These are phyloP conservation scores for Vanacampus margaritifer DNA, from an alignment of 2,113 vertebrate genomes.

Conservation along the genomic window DNA sequence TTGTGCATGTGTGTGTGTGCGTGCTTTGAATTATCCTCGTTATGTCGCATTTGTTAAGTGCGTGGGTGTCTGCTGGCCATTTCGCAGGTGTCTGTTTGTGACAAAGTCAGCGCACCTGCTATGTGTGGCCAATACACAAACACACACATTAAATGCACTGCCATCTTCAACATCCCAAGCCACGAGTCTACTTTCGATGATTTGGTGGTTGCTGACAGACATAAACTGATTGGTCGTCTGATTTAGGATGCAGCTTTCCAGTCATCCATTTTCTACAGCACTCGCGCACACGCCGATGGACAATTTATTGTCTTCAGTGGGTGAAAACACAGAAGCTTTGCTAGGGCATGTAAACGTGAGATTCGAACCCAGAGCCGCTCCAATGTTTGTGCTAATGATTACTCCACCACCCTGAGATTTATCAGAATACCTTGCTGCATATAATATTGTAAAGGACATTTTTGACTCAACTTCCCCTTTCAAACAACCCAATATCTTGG, in stretches of 20 bases:
- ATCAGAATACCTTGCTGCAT: no score
- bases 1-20: constrained; percentile 21
- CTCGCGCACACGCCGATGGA: background rate
- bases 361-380: background rate
- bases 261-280: background rate
- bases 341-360: no score
- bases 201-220: background rate
- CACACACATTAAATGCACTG: background rate
- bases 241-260: background rate
- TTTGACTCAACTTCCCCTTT: background rate
- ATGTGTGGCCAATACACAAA: constrained; percentile 29
- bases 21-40: constrained; percentile 28
- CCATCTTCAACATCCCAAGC: background rate
- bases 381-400: background rate
- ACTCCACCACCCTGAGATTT: no score
- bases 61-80: constrained; percentile 27
- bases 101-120: constrained; percentile 42
- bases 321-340: no score
- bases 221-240: background rate
- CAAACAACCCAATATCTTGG: background rate
- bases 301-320: no score
- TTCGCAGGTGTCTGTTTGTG: constrained; percentile 53
- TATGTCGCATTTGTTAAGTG: constrained; percentile 42
- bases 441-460: no score
- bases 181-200: background rate